A percentile compares a stretch with the other conserved stretches of the same genome.
phyloP scores from a whole-genome alignment of 2,888 invertebrate genomes.

The Epicampocera succincta region DNA sequence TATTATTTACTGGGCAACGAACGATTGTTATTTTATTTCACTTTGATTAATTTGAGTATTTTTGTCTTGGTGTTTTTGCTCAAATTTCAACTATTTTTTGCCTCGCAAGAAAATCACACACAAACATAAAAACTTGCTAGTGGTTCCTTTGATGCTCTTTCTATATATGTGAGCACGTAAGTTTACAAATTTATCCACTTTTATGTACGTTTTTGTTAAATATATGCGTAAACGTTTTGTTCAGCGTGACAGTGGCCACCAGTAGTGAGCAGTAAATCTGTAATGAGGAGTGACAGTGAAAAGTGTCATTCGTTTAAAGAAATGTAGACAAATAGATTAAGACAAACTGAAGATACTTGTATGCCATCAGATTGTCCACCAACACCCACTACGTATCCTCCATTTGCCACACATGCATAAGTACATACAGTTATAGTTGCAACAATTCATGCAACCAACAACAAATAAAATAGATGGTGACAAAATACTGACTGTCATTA shows the following conservation, averaged over 20 bases:
- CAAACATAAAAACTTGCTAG: not conserved
- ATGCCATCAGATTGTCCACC: not conserved
- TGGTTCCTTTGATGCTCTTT: not conserved
- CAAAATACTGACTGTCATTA: conserved; percentile 66
- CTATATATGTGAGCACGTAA: not conserved
- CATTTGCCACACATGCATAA: not conserved
- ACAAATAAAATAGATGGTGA: conserved; percentile 63
- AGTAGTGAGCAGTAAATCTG: conserved; percentile 46
- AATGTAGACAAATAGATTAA: conserved; percentile 16
- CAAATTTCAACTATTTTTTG: too few relatives aligned
- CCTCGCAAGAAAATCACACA: too few relatives aligned
- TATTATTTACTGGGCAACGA: conserved; percentile 53
- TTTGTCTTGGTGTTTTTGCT: conserved; percentile 1
- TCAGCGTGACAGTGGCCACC: conserved; percentile 12
- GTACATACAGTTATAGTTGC: not conserved
- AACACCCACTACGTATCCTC: not conserved
- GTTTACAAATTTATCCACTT: conserved; percentile 3
- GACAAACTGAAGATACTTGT: conserved; percentile 24
- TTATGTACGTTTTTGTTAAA: not conserved
- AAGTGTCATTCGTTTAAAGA: conserved; percentile 25
- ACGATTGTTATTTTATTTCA: conserved; percentile 21
- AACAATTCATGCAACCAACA: conserved; percentile 28
- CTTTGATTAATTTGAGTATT: not conserved
- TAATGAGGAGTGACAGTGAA: conserved; percentile 48
- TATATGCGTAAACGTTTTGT: conserved; percentile 29